Conservation (phyloP, 2,888 invertebrate species). For the Carcina quercana region DNA sequence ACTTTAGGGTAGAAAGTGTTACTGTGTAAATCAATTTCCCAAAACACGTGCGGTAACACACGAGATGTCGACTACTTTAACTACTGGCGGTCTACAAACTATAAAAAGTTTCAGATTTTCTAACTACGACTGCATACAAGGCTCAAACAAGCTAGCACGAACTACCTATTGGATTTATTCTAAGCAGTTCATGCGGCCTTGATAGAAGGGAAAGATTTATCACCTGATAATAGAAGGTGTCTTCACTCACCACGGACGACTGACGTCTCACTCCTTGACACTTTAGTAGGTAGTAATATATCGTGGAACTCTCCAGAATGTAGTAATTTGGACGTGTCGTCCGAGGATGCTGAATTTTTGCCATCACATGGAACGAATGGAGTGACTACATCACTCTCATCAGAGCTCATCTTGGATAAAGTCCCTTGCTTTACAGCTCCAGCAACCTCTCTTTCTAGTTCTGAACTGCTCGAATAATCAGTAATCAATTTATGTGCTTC, state of each 20-base stretch:
- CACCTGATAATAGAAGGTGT: slow-evolving; percentile 72
- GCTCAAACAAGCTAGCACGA: slow-evolving; percentile 22
- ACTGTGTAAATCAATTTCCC: background rate
- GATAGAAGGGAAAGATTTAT: slow-evolving; percentile 63
- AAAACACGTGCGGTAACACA: slow-evolving; percentile 2
- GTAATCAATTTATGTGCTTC: slow-evolving; percentile 19
- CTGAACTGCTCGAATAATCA: slow-evolving; percentile 19
- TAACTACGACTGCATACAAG: slow-evolving; percentile 17
- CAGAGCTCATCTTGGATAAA: slow-evolving; percentile 33
- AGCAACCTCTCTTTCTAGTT: slow-evolving; percentile 11
- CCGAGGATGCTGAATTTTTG: slow-evolving; percentile 18
- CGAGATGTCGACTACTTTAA: slow-evolving; percentile 4
- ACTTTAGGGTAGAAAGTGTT: too few species aligned
- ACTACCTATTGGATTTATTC: slow-evolving; percentile 28
- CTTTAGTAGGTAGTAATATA: slow-evolving; percentile 57
- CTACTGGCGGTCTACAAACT: slow-evolving; percentile 4
- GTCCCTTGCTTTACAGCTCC: slow-evolving; percentile 14
- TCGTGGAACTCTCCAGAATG: slow-evolving; percentile 75
- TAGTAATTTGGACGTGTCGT: slow-evolving; percentile 35
- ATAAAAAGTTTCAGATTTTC: too few species aligned
- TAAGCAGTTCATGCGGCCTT: slow-evolving; percentile 63
- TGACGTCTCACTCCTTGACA: slow-evolving; percentile 55
- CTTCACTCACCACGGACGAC: slow-evolving; percentile 73
- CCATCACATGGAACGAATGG: slow-evolving; percentile 30
- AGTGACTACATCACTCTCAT: slow-evolving; percentile 59